Evolutionary conservation across 2,113 vertebrate genomes (phyloP).

Genomic region (Pionites leucogaster): DNA sequence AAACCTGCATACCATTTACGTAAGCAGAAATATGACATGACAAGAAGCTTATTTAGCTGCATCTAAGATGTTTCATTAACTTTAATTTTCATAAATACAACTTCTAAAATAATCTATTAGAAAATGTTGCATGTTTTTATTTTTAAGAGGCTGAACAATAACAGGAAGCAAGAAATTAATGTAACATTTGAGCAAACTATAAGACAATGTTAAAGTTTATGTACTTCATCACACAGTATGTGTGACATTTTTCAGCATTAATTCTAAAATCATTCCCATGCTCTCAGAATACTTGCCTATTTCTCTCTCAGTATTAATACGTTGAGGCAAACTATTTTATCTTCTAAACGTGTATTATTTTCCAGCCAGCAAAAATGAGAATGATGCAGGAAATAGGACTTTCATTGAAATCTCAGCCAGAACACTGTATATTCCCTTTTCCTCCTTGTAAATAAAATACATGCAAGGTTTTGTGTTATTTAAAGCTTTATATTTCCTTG

Average conservation of each 20-base stretch:
- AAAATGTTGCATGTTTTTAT: not conserved
- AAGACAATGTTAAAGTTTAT: not conserved
- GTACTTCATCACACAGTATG: not conserved
- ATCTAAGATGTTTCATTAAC: conserved; percentile 79
- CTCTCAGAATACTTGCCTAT: not conserved
- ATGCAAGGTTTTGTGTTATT: not conserved
- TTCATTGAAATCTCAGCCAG: not conserved
- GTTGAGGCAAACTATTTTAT: not conserved
- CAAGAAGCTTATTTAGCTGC: conserved; percentile 80
- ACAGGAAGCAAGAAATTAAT: not conserved
- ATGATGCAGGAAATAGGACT: not conserved
- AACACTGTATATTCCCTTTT: not conserved
- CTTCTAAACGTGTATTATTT: not conserved
- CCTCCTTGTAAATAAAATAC: conserved; percentile 11
- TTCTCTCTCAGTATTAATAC: not conserved
- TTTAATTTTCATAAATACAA: conserved; percentile 72
- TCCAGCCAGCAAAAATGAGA: conserved; percentile 14
- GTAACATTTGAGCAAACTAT: not conserved
- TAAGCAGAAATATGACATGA: conserved; percentile 83
- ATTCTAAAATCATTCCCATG: not conserved
- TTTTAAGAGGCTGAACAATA: not conserved
- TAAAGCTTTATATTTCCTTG: conserved; percentile 34
- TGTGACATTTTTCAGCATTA: not conserved
- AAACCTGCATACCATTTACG: conserved; percentile 80
- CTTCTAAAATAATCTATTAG: not conserved